Base-by-base conservation (phyloP, 92 coral and sea anemone genomes). In the Phymanthus crucifer region DNA sequence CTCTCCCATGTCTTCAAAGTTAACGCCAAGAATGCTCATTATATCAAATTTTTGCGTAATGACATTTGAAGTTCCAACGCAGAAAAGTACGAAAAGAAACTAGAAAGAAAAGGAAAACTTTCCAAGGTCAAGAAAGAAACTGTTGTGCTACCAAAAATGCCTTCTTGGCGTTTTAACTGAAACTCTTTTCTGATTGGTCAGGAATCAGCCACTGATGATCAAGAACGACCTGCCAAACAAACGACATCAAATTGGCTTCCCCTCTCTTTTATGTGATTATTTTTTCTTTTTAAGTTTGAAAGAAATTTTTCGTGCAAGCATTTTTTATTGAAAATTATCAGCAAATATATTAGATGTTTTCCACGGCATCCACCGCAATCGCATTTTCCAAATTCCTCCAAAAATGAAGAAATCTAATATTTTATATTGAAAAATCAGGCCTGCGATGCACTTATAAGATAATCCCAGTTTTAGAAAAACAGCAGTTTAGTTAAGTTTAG, bases 11-110 rank as follows among this genome's bases (percentile, higher is more conserved):
- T 45, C 40, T 77, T 77, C 72, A 43, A 77, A 64, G 37, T 77
- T 61, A 61, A 61, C 81, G 24, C 48, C 81, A 43, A 77, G 66
- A 19, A 77, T 77, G 72, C 81, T 77, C 81, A 77, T 77, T 35
- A 77, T 77, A 64, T 37, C 58, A 21, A 32, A n/a, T 32, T 24
- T 37, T 50, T 54, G 34, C 72, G n/a, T 11, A 38, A 61, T 37
- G 10, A 40, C 81, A 77, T 77, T 77, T 35, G 58, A 61, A 64
- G 54, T 0, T 40, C 8, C 17, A 17, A 40, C 9, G 56, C 19
- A 38, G 32, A 77, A 65, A 34, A 16, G 9, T 0, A n/a, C 16
- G 14, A 40, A 77, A 77, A 77, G 19, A 7, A 61, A 40, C 17
- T 50, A 45, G 35, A 23, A 75, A 75, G 19, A 75, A 75, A 75